Conservation (phyloP, 2,113 vertebrate genomes). For the Dolichotis patagonum region DNA sequence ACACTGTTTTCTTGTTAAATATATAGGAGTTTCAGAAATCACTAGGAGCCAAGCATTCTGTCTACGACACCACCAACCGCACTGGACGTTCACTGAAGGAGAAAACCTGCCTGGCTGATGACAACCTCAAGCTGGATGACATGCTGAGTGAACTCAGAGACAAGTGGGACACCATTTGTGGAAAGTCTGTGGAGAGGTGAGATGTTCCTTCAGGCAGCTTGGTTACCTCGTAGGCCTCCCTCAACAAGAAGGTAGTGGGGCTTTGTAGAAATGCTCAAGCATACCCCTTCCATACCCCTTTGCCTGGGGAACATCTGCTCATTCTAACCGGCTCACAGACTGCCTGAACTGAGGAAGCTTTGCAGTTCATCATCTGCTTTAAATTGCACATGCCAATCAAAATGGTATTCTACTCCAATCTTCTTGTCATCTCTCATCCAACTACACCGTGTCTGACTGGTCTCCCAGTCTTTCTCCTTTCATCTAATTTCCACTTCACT, state of each 20-base stretch:
- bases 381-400: neutral
- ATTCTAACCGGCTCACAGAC: neutral
- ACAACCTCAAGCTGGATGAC: constrained; percentile 96
- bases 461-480: neutral
- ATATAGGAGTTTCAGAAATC: constrained; percentile 97
- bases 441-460: neutral
- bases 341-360: neutral
- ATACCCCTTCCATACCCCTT: neutral
- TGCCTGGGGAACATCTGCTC: neutral
- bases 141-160: constrained; percentile 98
- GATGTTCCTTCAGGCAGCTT: neutral
- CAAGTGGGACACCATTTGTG: constrained; percentile 99
- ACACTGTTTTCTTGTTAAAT: neutral
- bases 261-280: neutral
- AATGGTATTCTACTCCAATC: neutral
- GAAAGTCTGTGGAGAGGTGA: constrained; percentile 98
- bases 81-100: constrained; percentile 97
- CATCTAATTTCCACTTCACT: neutral
- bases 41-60: constrained; percentile 96
- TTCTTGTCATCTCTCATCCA: neutral
- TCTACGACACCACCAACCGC: constrained; percentile 96
- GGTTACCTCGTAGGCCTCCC: neutral
- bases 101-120: constrained; percentile 94
- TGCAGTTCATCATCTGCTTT: neutral
- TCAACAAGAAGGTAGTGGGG: rapidly evolving